Conservation (phyloP, 1,140 invertebrate genomes). For the Diprion similis region DNA sequence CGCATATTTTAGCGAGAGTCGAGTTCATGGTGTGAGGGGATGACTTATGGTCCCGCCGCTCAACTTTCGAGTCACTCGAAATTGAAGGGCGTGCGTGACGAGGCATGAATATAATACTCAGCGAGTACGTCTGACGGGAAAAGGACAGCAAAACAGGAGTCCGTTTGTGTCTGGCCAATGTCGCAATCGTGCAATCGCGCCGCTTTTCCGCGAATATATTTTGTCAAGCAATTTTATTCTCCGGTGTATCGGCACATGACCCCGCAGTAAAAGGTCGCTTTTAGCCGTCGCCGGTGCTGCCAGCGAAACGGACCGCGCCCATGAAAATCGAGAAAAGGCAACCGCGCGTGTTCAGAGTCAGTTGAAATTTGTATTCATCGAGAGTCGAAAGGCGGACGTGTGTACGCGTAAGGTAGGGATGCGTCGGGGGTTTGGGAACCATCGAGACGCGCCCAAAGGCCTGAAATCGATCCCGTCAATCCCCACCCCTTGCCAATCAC, state of each 20-base stretch:
- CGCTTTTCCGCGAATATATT: neutral
- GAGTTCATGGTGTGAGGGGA: neutral
- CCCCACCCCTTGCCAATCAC: neutral
- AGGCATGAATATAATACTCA: neutral
- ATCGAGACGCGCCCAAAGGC: neutral
- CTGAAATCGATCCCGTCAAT: neutral
- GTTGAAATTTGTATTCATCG: constrained; percentile 5
- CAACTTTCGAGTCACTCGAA: neutral
- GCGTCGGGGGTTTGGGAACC: neutral
- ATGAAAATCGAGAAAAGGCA: neutral
- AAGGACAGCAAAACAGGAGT: neutral
- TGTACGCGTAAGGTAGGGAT: neutral
- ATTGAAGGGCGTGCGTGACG: neutral
- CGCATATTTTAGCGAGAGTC: neutral
- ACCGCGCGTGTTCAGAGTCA: neutral
- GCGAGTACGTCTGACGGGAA: neutral
- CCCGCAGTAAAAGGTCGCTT: too few species aligned
- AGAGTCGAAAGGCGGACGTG: neutral
- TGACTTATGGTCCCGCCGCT: neutral
- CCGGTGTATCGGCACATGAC: neutral
- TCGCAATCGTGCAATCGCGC: too few species aligned
- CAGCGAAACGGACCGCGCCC: neutral
- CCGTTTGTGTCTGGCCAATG: too few species aligned
- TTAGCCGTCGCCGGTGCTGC: too few species aligned
- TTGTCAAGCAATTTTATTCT: neutral